These are phyloP conservation scores for Coilia nasus DNA, from an alignment of 2,797 vertebrate species.

Conservation along the genomic window DNA sequence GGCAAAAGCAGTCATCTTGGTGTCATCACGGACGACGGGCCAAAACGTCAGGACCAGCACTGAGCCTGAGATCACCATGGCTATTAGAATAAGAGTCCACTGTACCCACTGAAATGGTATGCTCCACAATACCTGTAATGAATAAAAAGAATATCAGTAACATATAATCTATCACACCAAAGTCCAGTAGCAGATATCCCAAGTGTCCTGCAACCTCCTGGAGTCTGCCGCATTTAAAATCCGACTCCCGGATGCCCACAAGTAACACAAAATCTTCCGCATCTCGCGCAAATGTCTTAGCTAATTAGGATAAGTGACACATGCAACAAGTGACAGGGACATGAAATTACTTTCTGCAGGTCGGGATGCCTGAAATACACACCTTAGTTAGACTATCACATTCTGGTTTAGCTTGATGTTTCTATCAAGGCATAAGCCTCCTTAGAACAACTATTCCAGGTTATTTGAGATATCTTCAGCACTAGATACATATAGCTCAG, in stretches of 20 bases:
- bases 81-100: constrained; percentile 79
- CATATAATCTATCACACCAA: neutral
- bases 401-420: neutral
- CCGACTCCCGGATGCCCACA: too few relatives aligned
- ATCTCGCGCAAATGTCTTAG: too few relatives aligned
- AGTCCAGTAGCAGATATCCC: neutral
- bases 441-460: neutral
- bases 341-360: too few relatives aligned
- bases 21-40: constrained; percentile 81
- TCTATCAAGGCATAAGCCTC: neutral
- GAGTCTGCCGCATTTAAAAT: too few relatives aligned
- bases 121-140: constrained; percentile 81
- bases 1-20: constrained; percentile 69
- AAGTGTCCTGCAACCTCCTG: too few relatives aligned
- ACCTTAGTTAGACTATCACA: neutral
- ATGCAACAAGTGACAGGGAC: too few relatives aligned
- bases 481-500: neutral
- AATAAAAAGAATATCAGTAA: constrained; percentile 11
- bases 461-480: neutral
- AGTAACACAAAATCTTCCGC: too few relatives aligned
- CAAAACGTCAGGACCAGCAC: constrained; percentile 84
- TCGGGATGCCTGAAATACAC: neutral
- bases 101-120: constrained; percentile 77
- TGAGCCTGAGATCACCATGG: constrained; percentile 78
- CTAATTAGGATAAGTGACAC: too few relatives aligned